Conservation (phyloP, 1,140 invertebrate genomes). For the Eulimnadia texana region DNA sequence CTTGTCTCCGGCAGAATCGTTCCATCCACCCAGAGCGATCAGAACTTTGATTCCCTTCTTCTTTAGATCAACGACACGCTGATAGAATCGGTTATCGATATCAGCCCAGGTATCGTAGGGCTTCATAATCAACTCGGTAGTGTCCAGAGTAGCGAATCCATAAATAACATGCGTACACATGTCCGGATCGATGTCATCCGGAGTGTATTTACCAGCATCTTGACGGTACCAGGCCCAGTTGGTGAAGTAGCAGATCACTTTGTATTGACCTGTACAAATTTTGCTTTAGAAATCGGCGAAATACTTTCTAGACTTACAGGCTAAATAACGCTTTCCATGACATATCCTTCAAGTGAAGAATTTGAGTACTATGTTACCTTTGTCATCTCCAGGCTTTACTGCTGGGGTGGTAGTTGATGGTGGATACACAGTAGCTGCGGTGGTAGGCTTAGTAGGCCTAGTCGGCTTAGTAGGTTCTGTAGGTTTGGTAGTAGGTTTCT, state of each 20-base stretch:
- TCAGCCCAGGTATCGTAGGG: constrained; percentile 25
- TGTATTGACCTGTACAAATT: constrained; percentile 22
- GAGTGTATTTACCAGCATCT: constrained; percentile 22
- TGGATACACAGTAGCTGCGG: too few species aligned
- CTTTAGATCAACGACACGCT: constrained; percentile 40
- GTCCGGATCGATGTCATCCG: constrained; percentile 28
- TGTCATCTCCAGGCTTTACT: too few species aligned
- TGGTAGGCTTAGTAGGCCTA: too few species aligned
- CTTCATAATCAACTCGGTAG: constrained; percentile 21
- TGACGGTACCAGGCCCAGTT: constrained; percentile 51
- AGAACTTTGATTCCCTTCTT: constrained; percentile 42
- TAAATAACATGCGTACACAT: constrained; percentile 35
- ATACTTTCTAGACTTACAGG: too few species aligned
- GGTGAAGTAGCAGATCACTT: constrained; percentile 52
- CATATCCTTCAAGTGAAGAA: too few species aligned
- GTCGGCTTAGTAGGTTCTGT: too few species aligned
- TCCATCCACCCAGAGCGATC: constrained; percentile 47
- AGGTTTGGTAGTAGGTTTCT: not conserved
- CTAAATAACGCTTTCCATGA: too few species aligned
- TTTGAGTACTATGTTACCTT: too few species aligned
- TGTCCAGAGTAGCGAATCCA: constrained; percentile 30
- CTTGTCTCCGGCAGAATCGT: constrained; percentile 43
- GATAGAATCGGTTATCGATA: constrained; percentile 39
- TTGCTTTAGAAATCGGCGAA: too few species aligned
- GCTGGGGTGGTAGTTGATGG: too few species aligned